Base-by-base conservation (phyloP, 2,113 vertebrate species). In the Serinus canaria region DNA sequence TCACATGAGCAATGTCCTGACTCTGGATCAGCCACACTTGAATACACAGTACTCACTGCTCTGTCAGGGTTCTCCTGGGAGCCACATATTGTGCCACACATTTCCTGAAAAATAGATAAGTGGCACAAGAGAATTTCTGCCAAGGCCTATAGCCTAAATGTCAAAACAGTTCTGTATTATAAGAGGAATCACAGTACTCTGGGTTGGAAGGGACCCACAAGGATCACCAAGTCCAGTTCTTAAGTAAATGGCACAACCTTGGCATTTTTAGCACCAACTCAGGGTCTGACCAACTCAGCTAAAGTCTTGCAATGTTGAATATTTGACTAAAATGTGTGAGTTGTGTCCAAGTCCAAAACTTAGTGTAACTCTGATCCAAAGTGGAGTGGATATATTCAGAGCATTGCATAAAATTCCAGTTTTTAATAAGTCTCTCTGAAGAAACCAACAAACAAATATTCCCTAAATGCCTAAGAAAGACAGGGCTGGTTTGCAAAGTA, bases 91-190 rank as follows among this genome's bases (percentile, higher is more conserved):
- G 52, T 67, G 72, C 63, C 73, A 89, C 30, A 13, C 16, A 47
- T 86, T 90, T 90, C 33, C 59, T 92, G 83, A 86, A 80, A 93
- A 90, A 83, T 27, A 93, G 67, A 80, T 77, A 83, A 93, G 55
- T 10, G 13, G 17, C 39, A 47, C 59, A 67, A 62, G 90, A 86
- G 37, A 24, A 46, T 69, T 69, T 88, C 85, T 95, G 41, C 46
- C 79, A 69, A 69, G 18, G 49, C 79, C 66, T 74, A 2, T 25
- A 79, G 77, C n/a, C 46, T 67, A 59, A 94, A 59, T 63, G 20
- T 72, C 44, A 46, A 63, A 74, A 25, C 13, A 41, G 19, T 64
- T 87, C 13, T 2, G 3, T 41, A 41, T 23, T 75, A 3, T 35
- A 55, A 68, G 41, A 88, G 46, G 58, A 53, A 46, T 83, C 15